A percentile compares a stretch with the other conserved stretches of the same genome.
Conservation (phyloP, 2,888 invertebrate species). For the Caenorhabditis sp. region DNA sequence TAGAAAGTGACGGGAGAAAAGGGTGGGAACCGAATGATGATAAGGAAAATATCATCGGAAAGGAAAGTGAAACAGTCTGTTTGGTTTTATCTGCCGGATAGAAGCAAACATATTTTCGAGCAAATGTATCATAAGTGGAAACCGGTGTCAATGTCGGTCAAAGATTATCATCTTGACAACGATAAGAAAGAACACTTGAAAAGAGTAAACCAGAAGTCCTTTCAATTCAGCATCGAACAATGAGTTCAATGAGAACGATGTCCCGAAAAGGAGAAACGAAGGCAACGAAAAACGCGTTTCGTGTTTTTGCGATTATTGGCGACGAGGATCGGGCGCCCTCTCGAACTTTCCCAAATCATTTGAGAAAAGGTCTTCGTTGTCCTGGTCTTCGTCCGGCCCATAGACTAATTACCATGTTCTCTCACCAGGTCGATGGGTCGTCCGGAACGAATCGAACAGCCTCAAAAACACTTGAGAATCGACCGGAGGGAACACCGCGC, state of each 20-base stretch:
- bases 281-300: background rate
- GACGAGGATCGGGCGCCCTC: constrained; percentile 9
- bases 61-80: background rate
- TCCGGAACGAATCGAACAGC: constrained; percentile 10
- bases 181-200: too few species aligned
- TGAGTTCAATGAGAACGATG: constrained; percentile 1
- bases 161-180: too few species aligned
- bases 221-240: too few species aligned
- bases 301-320: constrained; percentile 19
- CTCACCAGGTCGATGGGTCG: constrained; percentile 14
- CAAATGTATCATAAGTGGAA: background rate
- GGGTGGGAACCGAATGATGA: constrained; percentile 9
- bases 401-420: constrained; percentile 38
- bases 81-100: constrained; percentile 1
- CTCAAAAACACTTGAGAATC: constrained; percentile 24
- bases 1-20: background rate
- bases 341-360: constrained; percentile 44
- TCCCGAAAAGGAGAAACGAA: background rate
- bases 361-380: constrained; percentile 3
- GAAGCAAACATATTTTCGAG: constrained; percentile 6
- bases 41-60: background rate
- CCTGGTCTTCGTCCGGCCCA: constrained; percentile 1
- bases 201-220: too few species aligned
- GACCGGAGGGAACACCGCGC: constrained; percentile 3
- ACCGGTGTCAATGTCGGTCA: background rate